Conservation (phyloP, 2,113 vertebrate species). For the Rallus limicola region DNA sequence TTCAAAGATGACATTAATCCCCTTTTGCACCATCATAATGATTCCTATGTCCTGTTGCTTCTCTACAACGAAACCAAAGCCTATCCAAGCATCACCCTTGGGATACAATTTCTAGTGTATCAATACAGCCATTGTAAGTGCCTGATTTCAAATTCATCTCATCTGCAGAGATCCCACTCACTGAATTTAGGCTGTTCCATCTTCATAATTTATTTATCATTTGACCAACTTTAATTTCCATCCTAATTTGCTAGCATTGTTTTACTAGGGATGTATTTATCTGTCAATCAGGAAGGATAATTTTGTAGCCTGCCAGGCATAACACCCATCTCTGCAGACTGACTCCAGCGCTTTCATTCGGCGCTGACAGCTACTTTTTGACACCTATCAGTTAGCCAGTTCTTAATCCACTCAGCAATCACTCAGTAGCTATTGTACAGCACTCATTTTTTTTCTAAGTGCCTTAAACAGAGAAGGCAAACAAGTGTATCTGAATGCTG, state of each 20-base stretch:
- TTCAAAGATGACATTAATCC: background rate
- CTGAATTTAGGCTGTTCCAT: background rate
- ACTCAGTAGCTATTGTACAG: background rate
- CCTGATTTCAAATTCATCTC: background rate
- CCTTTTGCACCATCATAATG: background rate
- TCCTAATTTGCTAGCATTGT: background rate
- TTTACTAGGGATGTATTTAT: background rate
- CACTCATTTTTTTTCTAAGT: background rate
- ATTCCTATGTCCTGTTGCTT: background rate
- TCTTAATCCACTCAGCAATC: slow-evolving; percentile 22
- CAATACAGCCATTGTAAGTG: background rate
- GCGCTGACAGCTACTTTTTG: background rate
- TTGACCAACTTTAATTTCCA: slow-evolving; percentile 1
- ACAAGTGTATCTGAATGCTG: background rate
- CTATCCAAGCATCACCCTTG: background rate
- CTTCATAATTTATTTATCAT: slow-evolving; percentile 8
- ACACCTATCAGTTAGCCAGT: slow-evolving; percentile 18
- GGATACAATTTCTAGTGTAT: background rate
- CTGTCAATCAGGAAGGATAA: background rate
- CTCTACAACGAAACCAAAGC: background rate
- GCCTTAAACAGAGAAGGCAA: background rate
- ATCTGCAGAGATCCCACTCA: background rate
- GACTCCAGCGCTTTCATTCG: background rate
- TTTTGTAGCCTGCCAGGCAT: background rate
- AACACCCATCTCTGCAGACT: background rate